These are phyloP conservation scores for Sinotaia quadrata DNA, from an alignment of 2,888 invertebrate species.

Conservation along the genomic window DNA sequence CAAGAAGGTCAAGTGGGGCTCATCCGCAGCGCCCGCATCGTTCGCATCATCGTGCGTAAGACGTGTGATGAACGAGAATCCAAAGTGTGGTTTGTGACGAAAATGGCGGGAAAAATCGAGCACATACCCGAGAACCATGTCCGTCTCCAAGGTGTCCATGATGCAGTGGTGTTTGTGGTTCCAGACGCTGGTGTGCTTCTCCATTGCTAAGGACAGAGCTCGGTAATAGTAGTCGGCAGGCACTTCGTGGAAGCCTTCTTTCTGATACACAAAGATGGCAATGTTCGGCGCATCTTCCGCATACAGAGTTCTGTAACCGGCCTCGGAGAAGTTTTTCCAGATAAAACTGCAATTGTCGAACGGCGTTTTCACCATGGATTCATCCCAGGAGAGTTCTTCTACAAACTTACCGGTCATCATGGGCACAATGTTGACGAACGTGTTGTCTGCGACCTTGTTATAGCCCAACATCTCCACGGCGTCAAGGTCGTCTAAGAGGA, in stretches of 20 bases:
- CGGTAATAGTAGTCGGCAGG: conserved; percentile 90
- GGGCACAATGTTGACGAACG: conserved; percentile 90
- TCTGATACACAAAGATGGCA: conserved; percentile 86
- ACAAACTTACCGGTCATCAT: conserved; percentile 75
- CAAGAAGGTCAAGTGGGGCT: conserved; percentile 78
- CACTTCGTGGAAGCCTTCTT: conserved; percentile 81
- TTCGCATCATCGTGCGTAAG: conserved; percentile 89
- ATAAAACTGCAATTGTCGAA: conserved; percentile 79
- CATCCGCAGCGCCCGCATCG: conserved; percentile 83
- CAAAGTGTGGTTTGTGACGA: conserved; percentile 80
- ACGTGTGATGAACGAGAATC: conserved; percentile 87
- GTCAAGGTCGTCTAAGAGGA: conserved; percentile 78
- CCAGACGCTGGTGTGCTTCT: conserved; percentile 61
- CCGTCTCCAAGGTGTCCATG: conserved; percentile 80
- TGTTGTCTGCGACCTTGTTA: conserved; percentile 95
- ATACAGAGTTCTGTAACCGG: conserved; percentile 84
- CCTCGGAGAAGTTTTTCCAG: conserved; percentile 85
- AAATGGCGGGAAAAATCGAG: conserved; percentile 77
- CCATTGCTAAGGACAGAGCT: conserved; percentile 80
- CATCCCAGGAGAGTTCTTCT: conserved; percentile 45
- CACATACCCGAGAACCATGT: conserved; percentile 80
- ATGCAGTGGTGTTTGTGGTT: conserved; percentile 75
- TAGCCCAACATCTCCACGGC: conserved; percentile 88
- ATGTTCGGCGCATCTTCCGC: conserved; percentile 87
- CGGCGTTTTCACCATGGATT: conserved; percentile 35